A percentile compares a stretch with the other conserved stretches of the same genome.
phyloP scores from a whole-genome alignment of 35 echinoderm and acorn worm genomes.

The Ophiothrix spiculata region DNA sequence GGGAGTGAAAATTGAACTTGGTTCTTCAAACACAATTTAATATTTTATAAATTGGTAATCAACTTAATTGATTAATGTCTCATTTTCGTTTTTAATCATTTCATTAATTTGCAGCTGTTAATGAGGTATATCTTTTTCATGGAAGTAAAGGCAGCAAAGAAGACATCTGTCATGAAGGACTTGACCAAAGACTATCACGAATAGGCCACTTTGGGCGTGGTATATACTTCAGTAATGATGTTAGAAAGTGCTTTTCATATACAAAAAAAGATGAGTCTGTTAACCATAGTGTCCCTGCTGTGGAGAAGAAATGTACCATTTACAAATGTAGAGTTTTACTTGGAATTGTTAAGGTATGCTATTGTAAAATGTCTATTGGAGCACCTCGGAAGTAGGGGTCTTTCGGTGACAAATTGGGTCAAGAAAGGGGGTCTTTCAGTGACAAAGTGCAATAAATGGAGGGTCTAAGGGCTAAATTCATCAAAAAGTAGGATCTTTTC shows the following conservation, averaged over 20 bases:
- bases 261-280: neutral
- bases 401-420: too few species aligned
- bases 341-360: constrained; percentile 37
- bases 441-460: too few species aligned
- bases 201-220: constrained; percentile 38
- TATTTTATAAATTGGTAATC: too few species aligned
- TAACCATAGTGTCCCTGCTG: too few species aligned
- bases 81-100: neutral
- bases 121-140: constrained; percentile 43
- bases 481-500: too few species aligned
- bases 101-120: constrained; percentile 19
- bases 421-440: too few species aligned
- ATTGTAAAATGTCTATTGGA: too few species aligned
- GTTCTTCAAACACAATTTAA: too few species aligned
- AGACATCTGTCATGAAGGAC: constrained; percentile 16
- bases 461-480: too few species aligned
- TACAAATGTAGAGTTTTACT: constrained; percentile 34
- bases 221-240: constrained; percentile 50
- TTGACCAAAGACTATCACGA: constrained; percentile 32
- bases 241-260: constrained; percentile 33
- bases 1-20: too few species aligned
- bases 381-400: too few species aligned
- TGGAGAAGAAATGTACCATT: neutral
- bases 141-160: constrained; percentile 16
- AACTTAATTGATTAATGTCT: neutral